Evolutionary conservation across 1,140 invertebrate species (phyloP), one percentile per base, ranked within the genome.

Genomic region (Ceratina australensis): DNA sequence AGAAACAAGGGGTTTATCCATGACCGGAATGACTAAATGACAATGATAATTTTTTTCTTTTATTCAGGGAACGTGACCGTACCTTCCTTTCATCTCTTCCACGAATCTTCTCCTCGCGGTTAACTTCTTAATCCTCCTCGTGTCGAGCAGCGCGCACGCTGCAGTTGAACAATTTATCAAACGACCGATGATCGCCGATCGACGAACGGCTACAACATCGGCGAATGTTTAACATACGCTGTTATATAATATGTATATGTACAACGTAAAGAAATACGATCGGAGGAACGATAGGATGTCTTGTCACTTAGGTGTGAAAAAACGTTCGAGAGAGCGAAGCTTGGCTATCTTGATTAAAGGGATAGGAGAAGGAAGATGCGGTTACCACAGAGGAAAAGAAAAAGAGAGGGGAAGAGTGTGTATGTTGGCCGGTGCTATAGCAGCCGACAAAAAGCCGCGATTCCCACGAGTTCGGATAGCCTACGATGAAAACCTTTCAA

Each of bases 381-480:
- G 20, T 26, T 54, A n/a, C 24, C 22, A 60, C 13, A 50, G 22
- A 26, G 67, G n/a, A 63, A 72, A 65, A 66, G 54, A 22, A 69
- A 26, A 73, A 73, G 72, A 69, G 64, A 60, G 22, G 18, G 64
- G 26, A 42, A 72, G 5, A 64, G 78, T 65, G 60, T 64, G 28
- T 15, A 47, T 54, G 18, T 42, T 42, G 33, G 33, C 10, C 33
- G 33, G 33, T 42, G 33, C 33, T 72, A 75, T 49, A 79, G 72
- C 74, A 76, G 65, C 79, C 79, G 81, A 86, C 85, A 87, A 87
- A 87, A 87, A 87, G 83, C 79, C 78, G 69, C 82, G 85, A 85
- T 87, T 87, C 86, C 85, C 86, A 86, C 86, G 86, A 80, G 80
- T 79, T 49, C 65, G 74, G 76, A 79, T 83, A 71, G 69, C 69